phyloP scores from a whole-genome alignment of 2,888 invertebrate species.

The Petrolisthes manimaculis region DNA sequence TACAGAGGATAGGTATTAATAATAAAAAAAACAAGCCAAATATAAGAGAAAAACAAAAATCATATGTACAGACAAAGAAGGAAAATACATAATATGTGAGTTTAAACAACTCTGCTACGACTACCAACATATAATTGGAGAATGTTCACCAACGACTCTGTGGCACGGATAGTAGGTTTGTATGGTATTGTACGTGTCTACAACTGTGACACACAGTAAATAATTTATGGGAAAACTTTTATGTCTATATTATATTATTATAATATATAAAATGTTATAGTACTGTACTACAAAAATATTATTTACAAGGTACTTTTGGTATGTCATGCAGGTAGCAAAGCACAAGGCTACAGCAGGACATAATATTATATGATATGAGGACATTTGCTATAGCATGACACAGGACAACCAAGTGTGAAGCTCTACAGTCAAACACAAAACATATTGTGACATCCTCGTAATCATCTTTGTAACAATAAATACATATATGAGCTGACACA shows the following conservation, averaged over 20 bases:
- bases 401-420: constrained; percentile 44
- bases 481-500: too few species aligned
- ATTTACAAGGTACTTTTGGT: constrained; percentile 55
- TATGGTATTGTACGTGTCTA: constrained; percentile 17
- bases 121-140: constrained; percentile 33
- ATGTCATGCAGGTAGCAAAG: constrained; percentile 41
- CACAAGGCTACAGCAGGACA: constrained; percentile 17
- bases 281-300: constrained; percentile 51
- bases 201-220: constrained; percentile 11
- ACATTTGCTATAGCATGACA: background rate
- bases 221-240: constrained; percentile 26
- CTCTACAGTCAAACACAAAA: constrained; percentile 26
- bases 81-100: constrained; percentile 56
- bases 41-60: constrained; percentile 37
- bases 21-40: constrained; percentile 48
- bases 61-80: constrained; percentile 52
- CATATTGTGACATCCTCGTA: constrained; percentile 3
- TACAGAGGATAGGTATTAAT: constrained; percentile 39
- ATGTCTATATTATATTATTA: constrained; percentile 41
- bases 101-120: constrained; percentile 40
- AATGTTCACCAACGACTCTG: constrained; percentile 50
- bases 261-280: constrained; percentile 36
- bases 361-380: background rate
- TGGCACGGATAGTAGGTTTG: constrained; percentile 53
- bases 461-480: too few species aligned